Evolutionary conservation across 2,888 invertebrate genomes (phyloP).

Genomic region (Drosophila neutralis): DNA sequence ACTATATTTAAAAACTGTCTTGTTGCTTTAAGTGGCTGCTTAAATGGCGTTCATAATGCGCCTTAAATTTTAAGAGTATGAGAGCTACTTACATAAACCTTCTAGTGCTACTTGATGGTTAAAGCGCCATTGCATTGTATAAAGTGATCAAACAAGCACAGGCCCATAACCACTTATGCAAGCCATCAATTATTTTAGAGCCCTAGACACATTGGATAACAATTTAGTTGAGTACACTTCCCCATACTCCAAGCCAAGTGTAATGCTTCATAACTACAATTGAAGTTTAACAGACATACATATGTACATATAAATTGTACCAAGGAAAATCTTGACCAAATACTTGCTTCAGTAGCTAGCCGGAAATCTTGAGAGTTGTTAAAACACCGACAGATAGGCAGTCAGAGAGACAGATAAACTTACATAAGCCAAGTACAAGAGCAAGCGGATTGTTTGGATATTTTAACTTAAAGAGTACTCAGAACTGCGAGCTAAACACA

Average conservation of each 20-base stretch:
- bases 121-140: neutral
- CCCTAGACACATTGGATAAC: conserved; percentile 5
- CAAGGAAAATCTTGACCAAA: conserved; percentile 38
- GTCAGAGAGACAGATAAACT: conserved; percentile 2
- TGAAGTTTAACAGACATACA: conserved; percentile 20
- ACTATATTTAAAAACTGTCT: conserved; percentile 11
- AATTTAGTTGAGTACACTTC: conserved; percentile 31
- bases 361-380: conserved; percentile 39
- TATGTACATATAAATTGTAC: conserved; percentile 3
- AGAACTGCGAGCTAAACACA: conserved; percentile 31
- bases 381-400: conserved; percentile 4
- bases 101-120: conserved; percentile 7
- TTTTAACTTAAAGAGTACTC: conserved; percentile 50
- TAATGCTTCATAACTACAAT: conserved; percentile 21
- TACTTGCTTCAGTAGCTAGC: conserved; percentile 13
- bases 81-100: conserved; percentile 17
- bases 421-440: conserved; percentile 20
- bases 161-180: conserved; percentile 7
- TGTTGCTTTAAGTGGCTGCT: conserved; percentile 1
- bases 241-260: conserved; percentile 29
- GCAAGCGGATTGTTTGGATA: conserved; percentile 38
- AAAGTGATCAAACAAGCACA: conserved; percentile 20
- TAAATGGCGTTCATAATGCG: conserved; percentile 16
- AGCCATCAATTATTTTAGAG: neutral
- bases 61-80: neutral